phyloP scores from a whole-genome alignment of 2,888 invertebrate genomes.

The Drosophila subquinaria region DNA sequence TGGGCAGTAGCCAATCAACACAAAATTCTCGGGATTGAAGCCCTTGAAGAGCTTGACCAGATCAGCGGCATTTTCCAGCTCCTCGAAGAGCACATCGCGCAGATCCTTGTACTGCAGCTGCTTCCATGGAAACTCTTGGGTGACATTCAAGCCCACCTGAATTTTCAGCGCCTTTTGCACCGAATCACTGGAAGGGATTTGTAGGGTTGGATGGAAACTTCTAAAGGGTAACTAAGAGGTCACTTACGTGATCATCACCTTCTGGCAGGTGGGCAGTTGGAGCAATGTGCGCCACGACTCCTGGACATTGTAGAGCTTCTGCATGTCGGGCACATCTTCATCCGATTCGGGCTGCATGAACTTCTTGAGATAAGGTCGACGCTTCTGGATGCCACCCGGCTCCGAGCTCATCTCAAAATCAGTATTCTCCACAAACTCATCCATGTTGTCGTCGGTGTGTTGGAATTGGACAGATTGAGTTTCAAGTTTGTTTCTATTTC shows the following conservation, averaged over 20 bases:
- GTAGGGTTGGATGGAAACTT: too few relatives aligned
- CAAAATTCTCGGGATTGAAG: constrained; percentile 84
- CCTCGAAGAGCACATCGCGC: constrained; percentile 87
- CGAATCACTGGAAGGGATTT: constrained; percentile 33
- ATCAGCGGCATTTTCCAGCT: constrained; percentile 86
- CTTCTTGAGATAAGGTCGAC: constrained; percentile 55
- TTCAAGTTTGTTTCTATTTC: constrained; percentile 6
- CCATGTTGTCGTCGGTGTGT: constrained; percentile 37
- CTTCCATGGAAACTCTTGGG: constrained; percentile 91
- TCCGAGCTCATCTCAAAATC: constrained; percentile 21
- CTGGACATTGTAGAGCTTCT: constrained; percentile 63
- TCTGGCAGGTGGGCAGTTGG: constrained; percentile 66
- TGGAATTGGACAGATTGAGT: constrained; percentile 6
- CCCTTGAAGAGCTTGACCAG: constrained; percentile 85
- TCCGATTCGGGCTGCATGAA: constrained; percentile 73
- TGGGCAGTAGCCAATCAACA: constrained; percentile 89
- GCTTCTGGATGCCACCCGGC: constrained; percentile 11
- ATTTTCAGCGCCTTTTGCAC: constrained; percentile 86
- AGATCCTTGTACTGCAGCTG: constrained; percentile 88
- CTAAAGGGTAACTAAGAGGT: too few relatives aligned
- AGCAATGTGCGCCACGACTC: constrained; percentile 79
- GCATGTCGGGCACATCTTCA: constrained; percentile 60
- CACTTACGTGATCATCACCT: constrained; percentile 76
- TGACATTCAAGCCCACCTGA: constrained; percentile 89
- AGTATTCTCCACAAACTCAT: constrained; percentile 20